Percentiles rank a stretch among this genome's conserved stretches.
Evolutionary conservation across 1,140 invertebrate species (phyloP).

Genomic region (Zaprionus nigranus): DNA sequence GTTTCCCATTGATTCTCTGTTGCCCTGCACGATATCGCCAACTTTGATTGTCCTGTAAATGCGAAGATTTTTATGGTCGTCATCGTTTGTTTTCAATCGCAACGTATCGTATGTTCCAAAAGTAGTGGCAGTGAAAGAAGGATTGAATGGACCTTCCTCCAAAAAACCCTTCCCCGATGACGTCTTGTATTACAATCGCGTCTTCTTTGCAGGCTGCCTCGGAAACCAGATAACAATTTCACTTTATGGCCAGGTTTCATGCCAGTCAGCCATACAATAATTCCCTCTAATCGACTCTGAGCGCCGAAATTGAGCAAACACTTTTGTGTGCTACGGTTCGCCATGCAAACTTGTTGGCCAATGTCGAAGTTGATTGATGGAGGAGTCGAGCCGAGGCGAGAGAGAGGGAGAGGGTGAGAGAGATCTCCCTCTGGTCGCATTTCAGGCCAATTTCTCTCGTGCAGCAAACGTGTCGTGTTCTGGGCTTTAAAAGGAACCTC

Average conservation of each 20-base stretch:
- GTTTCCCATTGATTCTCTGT: neutral
- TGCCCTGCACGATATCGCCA: constrained; percentile 19
- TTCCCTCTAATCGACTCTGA: constrained; percentile 71
- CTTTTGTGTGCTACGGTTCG: constrained; percentile 43
- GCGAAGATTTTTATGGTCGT: constrained; percentile 38
- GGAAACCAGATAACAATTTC: constrained; percentile 77
- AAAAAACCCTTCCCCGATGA: neutral
- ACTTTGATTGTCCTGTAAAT: constrained; percentile 29
- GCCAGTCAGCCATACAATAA: constrained; percentile 77
- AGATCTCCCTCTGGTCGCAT: neutral
- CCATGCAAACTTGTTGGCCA: constrained; percentile 42
- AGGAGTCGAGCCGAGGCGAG: no score
- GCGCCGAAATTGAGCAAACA: constrained; percentile 79
- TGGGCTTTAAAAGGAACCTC: constrained; percentile 21
- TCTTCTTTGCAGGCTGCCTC: neutral
- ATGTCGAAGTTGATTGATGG: neutral
- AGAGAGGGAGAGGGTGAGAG: neutral
- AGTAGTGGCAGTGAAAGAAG: neutral
- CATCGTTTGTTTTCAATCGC: constrained; percentile 30
- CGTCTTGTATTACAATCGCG: constrained; percentile 56
- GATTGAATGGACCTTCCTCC: neutral
- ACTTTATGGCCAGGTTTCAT: constrained; percentile 73
- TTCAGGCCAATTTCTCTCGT: constrained; percentile 16
- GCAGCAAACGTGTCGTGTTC: constrained; percentile 25
- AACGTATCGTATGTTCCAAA: constrained; percentile 17